Percentiles rank a stretch among this genome's conserved stretches.
Conservation (phyloP, 2,888 invertebrate genomes). For the Coelopa pilipes region DNA sequence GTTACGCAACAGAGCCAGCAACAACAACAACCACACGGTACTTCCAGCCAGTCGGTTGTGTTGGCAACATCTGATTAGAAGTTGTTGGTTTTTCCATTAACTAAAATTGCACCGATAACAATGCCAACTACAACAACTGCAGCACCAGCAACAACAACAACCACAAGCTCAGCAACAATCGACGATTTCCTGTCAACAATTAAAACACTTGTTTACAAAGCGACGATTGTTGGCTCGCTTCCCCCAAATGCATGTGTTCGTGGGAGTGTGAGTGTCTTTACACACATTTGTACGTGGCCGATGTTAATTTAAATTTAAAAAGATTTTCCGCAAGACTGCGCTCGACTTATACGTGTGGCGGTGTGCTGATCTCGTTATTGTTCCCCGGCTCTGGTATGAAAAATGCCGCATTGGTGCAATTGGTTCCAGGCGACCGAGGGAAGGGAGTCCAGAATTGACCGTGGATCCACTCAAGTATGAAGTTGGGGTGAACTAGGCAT, state of each 20-base stretch:
- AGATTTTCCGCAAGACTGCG: slow-evolving; percentile 29
- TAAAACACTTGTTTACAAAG: slow-evolving; percentile 18
- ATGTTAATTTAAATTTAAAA: not conserved
- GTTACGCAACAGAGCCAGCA: not conserved
- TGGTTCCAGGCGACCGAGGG: no score
- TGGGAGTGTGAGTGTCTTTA: not conserved
- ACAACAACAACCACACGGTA: slow-evolving; percentile 4
- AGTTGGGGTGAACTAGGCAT: no score
- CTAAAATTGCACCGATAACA: slow-evolving; percentile 7
- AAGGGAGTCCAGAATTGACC: no score
- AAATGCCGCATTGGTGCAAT: no score
- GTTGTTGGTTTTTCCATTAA: not conserved
- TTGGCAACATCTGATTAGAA: not conserved
- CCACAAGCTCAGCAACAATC: slow-evolving; percentile 7
- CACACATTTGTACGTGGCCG: not conserved
- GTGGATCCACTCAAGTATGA: no score
- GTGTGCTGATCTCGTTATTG: no score
- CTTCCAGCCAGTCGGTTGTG: not conserved
- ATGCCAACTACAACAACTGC: not conserved
- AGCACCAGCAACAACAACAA: no score
- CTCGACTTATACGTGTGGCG: no score
- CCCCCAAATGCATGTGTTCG: not conserved
- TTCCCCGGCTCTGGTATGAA: no score
- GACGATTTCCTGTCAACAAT: slow-evolving; percentile 35
- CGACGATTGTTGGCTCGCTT: not conserved